phyloP scores from a whole-genome alignment of 30 jellyfish, hydroid and myxozoan species.

The Mastigias papua region DNA sequence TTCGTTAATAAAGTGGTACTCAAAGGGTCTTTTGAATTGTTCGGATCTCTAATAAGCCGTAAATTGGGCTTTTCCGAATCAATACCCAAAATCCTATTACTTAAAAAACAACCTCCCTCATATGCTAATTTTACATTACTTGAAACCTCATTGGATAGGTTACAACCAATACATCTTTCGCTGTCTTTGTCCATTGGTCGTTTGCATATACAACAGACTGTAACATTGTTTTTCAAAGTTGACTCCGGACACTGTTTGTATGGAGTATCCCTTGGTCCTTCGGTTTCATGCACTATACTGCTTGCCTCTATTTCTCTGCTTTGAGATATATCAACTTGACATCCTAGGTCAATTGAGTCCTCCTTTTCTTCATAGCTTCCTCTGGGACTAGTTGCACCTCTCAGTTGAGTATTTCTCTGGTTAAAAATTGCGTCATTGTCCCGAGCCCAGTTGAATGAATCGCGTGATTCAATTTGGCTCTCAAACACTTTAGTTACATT shows the following conservation, averaged over 20 bases:
- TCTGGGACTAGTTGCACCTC: neutral
- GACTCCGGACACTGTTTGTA: neutral
- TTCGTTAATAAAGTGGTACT: conserved; percentile 45
- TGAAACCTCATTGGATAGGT: neutral
- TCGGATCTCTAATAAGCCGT: conserved; percentile 25
- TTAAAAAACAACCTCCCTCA: neutral
- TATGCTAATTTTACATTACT: neutral
- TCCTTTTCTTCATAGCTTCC: neutral
- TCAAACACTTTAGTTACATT: neutral
- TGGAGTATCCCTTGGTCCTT: neutral
- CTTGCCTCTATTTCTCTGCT: neutral
- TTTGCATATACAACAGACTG: conserved; percentile 5
- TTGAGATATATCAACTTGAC: neutral
- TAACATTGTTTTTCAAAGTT: too few species aligned
- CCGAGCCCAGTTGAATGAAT: neutral
- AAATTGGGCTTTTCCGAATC: neutral
- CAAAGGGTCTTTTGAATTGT: conserved; percentile 55
- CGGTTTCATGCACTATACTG: neutral
- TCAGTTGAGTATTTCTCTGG: neutral
- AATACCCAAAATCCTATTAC: conserved; percentile 21
- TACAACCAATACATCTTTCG: conserved; percentile 21
- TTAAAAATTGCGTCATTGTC: neutral
- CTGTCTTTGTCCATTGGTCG: conserved; percentile 4
- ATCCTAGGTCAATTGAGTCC: neutral
- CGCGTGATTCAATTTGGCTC: conserved; percentile 18